Percentiles rank a stretch among this genome's conserved stretches.
Evolutionary conservation across 2,797 vertebrate genomes (phyloP).

Genomic region (Pogonophryne albipinna): DNA sequence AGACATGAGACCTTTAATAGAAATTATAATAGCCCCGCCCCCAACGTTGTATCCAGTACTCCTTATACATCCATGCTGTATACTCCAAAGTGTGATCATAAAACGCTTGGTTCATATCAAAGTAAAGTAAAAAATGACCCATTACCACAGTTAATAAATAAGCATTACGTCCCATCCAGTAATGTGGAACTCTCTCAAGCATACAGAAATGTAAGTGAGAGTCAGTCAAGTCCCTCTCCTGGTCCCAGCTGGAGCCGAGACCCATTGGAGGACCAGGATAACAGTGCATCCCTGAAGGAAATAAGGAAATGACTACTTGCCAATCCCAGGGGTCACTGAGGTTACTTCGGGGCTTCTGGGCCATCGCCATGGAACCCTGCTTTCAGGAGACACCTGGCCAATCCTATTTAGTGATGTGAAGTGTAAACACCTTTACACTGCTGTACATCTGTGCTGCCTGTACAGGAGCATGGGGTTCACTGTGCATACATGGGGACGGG

Average conservation of each 20-base stretch:
- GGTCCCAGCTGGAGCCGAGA: constrained; percentile 52
- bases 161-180: not conserved
- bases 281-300: constrained; percentile 75
- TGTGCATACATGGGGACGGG: not conserved
- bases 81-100: not conserved
- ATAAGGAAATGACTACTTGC: constrained; percentile 73
- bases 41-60: no score
- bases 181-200: constrained; percentile 26
- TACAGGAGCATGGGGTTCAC: constrained; percentile 1
- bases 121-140: not conserved
- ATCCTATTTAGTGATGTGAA: constrained; percentile 49
- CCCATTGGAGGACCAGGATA: constrained; percentile 71
- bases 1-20: no score
- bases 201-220: constrained; percentile 38
- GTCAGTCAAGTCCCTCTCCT: constrained; percentile 36
- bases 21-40: no score
- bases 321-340: constrained; percentile 57
- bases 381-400: constrained; percentile 70
- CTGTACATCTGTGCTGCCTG: constrained; percentile 1
- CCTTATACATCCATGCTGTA: no score
- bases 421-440: constrained; percentile 67
- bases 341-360: constrained; percentile 71
- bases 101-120: not conserved
- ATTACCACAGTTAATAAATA: not conserved
- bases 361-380: constrained; percentile 72